phyloP scores from a whole-genome alignment of 2,797 vertebrate genomes.

The Scyliorhinus canicula region DNA sequence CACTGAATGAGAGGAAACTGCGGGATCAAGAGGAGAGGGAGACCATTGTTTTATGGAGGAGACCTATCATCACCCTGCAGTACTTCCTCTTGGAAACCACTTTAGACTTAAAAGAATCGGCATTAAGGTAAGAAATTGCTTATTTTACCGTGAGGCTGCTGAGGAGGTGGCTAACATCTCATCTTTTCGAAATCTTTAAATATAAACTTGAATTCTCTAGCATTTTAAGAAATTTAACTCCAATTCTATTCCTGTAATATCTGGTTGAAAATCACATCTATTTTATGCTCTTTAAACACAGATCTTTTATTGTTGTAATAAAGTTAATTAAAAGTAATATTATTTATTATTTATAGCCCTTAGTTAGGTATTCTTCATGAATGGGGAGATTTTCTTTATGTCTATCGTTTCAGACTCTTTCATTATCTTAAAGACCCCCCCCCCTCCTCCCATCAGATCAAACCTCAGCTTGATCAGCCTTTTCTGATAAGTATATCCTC shows the following conservation, averaged over 20 bases:
- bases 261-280: not conserved
- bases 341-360: too few relatives aligned
- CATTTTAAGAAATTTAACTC: not conserved
- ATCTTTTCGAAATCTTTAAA: not conserved
- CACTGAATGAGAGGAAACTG: constrained; percentile 69
- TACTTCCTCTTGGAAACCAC: constrained; percentile 90
- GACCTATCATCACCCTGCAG: constrained; percentile 80
- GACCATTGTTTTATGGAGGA: constrained; percentile 85
- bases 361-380: not conserved
- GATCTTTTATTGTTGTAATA: not conserved
- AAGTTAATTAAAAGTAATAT: too few relatives aligned
- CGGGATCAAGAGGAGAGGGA: constrained; percentile 81
- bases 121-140: constrained; percentile 75
- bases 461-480: not conserved
- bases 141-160: constrained; percentile 48
- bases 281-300: not conserved
- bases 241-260: not conserved
- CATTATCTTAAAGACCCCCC: not conserved
- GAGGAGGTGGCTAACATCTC: not conserved
- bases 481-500: too few relatives aligned
- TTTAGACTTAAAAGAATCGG: constrained; percentile 88
- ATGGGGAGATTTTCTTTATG: not conserved
- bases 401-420: not conserved
- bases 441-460: not conserved
- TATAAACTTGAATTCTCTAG: not conserved